Percentiles rank a stretch among this genome's conserved stretches.
phyloP scores from a whole-genome alignment of 2,797 vertebrate species.

The Alauda arvensis region DNA sequence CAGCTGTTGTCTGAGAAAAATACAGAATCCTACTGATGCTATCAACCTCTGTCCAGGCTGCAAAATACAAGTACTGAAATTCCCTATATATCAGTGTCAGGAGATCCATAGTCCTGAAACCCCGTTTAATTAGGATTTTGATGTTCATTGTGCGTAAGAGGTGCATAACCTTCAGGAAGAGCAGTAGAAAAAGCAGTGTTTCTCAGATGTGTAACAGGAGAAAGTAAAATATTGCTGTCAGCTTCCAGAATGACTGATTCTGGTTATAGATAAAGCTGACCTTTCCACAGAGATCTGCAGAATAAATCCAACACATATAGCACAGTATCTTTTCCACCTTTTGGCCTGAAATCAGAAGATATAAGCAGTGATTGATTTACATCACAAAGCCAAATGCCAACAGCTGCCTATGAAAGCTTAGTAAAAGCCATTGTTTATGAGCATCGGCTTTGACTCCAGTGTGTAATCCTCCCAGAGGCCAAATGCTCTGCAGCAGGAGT shows the following conservation, averaged over 20 bases:
- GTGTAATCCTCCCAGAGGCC: constrained; percentile 18
- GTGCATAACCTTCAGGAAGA: neutral
- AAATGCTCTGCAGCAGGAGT: neutral
- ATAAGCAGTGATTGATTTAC: neutral
- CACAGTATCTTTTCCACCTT: neutral
- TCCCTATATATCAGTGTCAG: neutral
- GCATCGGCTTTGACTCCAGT: neutral
- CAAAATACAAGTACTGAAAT: neutral
- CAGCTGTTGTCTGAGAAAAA: neutral
- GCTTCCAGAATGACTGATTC: neutral
- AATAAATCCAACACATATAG: neutral
- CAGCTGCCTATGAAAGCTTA: constrained; percentile 22
- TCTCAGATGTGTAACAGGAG: neutral
- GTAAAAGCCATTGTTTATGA: constrained; percentile 8
- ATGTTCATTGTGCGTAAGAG: neutral
- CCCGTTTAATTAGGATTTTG: neutral
- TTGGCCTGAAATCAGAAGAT: neutral
- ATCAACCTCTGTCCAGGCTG: neutral
- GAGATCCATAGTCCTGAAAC: neutral
- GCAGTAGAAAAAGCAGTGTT: neutral
- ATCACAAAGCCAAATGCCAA: constrained; percentile 41
- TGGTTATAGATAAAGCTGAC: neutral
- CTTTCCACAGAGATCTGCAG: neutral
- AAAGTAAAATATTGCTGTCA: neutral
- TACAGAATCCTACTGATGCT: neutral